Percentiles rank a stretch among this genome's conserved stretches.
Evolutionary conservation across 2,797 vertebrate species (phyloP).

Genomic region (Acrossocheilus fasciatus): DNA sequence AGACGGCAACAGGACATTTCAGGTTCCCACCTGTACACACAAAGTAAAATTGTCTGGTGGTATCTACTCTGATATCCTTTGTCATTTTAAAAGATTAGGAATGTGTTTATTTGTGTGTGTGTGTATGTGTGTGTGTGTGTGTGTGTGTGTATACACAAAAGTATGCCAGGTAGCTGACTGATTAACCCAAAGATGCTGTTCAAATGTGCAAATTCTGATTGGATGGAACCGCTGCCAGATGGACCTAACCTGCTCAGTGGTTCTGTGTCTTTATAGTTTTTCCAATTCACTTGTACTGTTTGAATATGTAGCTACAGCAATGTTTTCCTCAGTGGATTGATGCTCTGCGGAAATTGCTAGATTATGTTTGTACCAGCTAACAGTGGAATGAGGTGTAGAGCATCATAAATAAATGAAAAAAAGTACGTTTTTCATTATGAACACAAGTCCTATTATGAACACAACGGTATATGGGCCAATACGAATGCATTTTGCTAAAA

Average conservation of each 20-base stretch:
- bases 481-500: background rate
- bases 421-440: background rate
- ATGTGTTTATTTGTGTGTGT: background rate
- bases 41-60: background rate
- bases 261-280: background rate
- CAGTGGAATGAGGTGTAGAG: background rate
- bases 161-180: background rate
- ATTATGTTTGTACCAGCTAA: background rate
- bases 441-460: background rate
- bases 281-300: background rate
- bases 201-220: background rate
- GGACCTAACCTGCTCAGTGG: background rate
- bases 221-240: background rate
- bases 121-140: constrained; percentile 1
- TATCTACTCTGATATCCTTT: background rate
- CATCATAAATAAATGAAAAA: background rate
- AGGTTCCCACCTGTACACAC: constrained; percentile 16
- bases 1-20: constrained; percentile 40
- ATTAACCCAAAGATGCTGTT: constrained; percentile 5
- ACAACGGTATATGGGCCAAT: constrained; percentile 2
- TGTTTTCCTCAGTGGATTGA: background rate
- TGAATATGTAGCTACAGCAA: constrained; percentile 14
- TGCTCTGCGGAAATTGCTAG: background rate
- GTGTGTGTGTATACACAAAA: background rate
- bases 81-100: background rate